Evolutionary conservation across 2,888 invertebrate genomes (phyloP).

Genomic region (Xestia xanthographa): DNA sequence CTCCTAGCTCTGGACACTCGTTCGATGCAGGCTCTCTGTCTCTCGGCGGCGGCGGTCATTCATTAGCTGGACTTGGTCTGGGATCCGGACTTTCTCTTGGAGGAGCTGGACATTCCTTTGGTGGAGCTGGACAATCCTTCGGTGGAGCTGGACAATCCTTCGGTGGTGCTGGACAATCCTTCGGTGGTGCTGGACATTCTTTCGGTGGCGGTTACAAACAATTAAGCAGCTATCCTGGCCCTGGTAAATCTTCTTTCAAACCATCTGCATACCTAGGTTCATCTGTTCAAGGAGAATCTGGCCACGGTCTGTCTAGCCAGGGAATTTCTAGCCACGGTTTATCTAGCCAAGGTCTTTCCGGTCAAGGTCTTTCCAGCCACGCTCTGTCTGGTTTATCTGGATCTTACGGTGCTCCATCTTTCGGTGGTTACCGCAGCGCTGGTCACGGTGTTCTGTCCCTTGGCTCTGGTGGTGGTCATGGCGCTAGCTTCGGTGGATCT

Average conservation of each 20-base stretch:
- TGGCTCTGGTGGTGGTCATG: slow-evolving; percentile 53
- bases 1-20: slow-evolving; percentile 75
- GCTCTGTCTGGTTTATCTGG: slow-evolving; percentile 78
- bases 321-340: slow-evolving; percentile 72
- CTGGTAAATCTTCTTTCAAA: slow-evolving; percentile 84
- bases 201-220: slow-evolving; percentile 79
- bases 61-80: slow-evolving; percentile 67
- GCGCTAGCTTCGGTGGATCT: slow-evolving; percentile 77
- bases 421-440: slow-evolving; percentile 71
- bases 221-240: slow-evolving; percentile 75
- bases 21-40: slow-evolving; percentile 62
- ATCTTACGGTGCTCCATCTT: slow-evolving; percentile 78
- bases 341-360: slow-evolving; percentile 66
- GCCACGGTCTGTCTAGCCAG: slow-evolving; percentile 76
- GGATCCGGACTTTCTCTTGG: slow-evolving; percentile 67
- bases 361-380: slow-evolving; percentile 72
- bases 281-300: slow-evolving; percentile 80
- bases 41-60: slow-evolving; percentile 69
- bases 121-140: slow-evolving; percentile 66
- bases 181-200: slow-evolving; percentile 68
- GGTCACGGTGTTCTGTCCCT: slow-evolving; percentile 69
- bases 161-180: slow-evolving; percentile 68
- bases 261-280: slow-evolving; percentile 87
- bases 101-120: slow-evolving; percentile 64
- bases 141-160: slow-evolving; percentile 62